These are phyloP conservation scores for Sebastes cheni DNA, from an alignment of 2,797 vertebrate genomes.

Conservation along the genomic window DNA sequence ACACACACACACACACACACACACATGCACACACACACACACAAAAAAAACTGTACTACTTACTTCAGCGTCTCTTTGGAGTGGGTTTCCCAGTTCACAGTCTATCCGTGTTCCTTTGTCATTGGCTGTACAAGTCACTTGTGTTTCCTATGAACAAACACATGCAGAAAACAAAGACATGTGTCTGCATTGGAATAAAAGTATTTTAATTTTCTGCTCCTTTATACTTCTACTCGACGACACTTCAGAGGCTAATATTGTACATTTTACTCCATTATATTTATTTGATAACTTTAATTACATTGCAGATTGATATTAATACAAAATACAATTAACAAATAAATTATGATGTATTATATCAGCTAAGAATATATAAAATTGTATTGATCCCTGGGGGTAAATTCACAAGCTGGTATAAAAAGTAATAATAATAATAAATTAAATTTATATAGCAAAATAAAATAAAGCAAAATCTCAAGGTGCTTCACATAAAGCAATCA, in stretches of 20 bases:
- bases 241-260: background rate
- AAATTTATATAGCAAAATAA: too few relatives aligned
- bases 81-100: conserved; percentile 93
- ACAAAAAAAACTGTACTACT: conserved; percentile 35
- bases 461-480: too few relatives aligned
- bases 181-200: background rate
- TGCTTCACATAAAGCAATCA: too few relatives aligned
- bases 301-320: background rate
- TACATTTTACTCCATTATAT: background rate
- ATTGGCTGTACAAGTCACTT: conserved; percentile 85
- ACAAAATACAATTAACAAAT: background rate
- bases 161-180: background rate
- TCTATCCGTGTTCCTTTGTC: conserved; percentile 85
- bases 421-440: too few relatives aligned
- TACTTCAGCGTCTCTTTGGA: conserved; percentile 90
- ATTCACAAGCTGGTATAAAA: too few relatives aligned
- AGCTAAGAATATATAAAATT: background rate
- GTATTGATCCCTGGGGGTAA: background rate
- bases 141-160: conserved; percentile 69
- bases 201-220: background rate
- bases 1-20: background rate
- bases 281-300: background rate
- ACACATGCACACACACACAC: too few relatives aligned
- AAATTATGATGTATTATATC: background rate
- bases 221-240: background rate